Conservation (phyloP, 2,797 vertebrate genomes). For the Graptemys geographica region DNA sequence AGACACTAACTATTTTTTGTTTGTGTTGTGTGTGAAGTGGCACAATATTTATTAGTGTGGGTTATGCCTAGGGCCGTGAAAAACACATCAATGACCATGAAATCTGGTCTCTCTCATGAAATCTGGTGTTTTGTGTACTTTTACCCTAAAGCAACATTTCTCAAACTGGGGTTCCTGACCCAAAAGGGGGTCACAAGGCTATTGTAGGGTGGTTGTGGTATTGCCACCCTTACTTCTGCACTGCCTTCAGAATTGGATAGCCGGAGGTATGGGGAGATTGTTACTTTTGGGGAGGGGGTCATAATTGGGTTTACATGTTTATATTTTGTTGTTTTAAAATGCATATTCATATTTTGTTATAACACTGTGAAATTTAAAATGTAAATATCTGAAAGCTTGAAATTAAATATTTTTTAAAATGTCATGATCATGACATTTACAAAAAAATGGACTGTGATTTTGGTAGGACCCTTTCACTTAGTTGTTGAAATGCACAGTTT, state of each 20-base stretch:
- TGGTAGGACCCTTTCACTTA: background rate
- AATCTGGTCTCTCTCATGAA: background rate
- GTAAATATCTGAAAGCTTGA: background rate
- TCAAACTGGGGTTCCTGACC: background rate
- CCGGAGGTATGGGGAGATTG: background rate
- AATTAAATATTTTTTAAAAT: background rate
- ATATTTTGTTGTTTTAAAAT: background rate
- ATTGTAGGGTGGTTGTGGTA: background rate
- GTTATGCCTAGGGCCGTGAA: background rate
- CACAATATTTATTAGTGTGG: background rate
- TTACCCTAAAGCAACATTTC: background rate
- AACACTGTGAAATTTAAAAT: background rate
- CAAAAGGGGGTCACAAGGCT: background rate
- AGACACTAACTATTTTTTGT: constrained; percentile 10
- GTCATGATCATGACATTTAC: background rate
- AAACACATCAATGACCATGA: background rate
- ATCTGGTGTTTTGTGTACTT: background rate
- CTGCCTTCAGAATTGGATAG: background rate
- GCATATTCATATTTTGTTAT: background rate
- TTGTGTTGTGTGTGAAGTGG: background rate
- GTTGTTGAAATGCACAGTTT: background rate
- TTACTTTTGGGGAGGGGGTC: background rate
- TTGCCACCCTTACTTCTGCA: background rate
- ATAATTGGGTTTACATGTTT: background rate
- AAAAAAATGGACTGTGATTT: background rate